Conservation (phyloP, 1,140 invertebrate species). For the Drosophila leontia region DNA sequence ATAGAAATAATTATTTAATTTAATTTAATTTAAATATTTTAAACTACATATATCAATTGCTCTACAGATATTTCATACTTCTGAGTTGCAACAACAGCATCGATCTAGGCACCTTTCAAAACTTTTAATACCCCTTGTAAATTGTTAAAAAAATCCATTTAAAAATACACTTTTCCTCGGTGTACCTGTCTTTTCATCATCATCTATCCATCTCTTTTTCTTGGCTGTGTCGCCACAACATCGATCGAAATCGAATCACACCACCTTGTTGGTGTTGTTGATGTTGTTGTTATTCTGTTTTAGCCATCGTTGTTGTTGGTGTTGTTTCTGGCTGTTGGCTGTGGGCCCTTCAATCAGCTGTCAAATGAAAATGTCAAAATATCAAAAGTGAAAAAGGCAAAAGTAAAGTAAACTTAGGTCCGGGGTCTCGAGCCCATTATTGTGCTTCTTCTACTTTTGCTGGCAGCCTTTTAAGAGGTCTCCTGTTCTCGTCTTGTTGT, state of each 20-base stretch:
- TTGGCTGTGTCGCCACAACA: slow-evolving; percentile 35
- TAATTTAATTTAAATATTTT: too few species aligned
- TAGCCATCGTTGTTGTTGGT: slow-evolving; percentile 6
- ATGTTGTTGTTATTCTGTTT: slow-evolving; percentile 12
- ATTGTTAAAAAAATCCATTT: neutral
- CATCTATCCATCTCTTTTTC: neutral
- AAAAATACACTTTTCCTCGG: neutral
- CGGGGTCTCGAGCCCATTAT: slow-evolving; percentile 73
- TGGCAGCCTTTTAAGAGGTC: slow-evolving; percentile 76
- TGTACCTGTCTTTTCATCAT: slow-evolving; percentile 9
- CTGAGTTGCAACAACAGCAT: neutral
- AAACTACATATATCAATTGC: too few species aligned
- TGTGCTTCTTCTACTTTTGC: slow-evolving; percentile 60
- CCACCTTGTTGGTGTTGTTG: slow-evolving; percentile 17
- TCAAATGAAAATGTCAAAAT: slow-evolving; percentile 84
- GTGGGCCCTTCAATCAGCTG: slow-evolving; percentile 79
- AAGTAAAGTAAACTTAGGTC: slow-evolving; percentile 81
- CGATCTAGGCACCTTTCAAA: neutral
- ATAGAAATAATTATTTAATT: too few species aligned
- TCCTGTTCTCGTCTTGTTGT: slow-evolving; percentile 48
- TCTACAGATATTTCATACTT: neutral
- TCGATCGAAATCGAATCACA: slow-evolving; percentile 75
- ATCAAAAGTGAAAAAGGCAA: slow-evolving; percentile 83
- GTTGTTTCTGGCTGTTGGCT: slow-evolving; percentile 46
- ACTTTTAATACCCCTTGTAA: neutral